Conservation (phyloP, 2,888 invertebrate species). For the Standfussiana lucernea region DNA sequence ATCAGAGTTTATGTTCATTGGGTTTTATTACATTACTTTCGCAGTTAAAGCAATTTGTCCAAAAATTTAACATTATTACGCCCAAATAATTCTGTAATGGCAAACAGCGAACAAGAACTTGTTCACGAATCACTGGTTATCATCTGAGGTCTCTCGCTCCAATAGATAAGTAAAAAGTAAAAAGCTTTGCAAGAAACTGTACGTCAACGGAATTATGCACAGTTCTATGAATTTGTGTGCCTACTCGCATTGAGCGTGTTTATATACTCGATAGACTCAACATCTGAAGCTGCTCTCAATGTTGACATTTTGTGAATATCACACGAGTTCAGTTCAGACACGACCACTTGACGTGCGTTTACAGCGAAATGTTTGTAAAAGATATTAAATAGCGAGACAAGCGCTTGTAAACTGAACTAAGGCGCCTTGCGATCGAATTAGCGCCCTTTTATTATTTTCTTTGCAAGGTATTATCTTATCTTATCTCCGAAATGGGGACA, state of each 20-base stretch:
- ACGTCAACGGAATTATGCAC: conserved; percentile 67
- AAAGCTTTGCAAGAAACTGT: conserved; percentile 61
- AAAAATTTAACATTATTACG: conserved; percentile 74
- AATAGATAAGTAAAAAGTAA: conserved; percentile 67
- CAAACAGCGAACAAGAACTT: conserved; percentile 66
- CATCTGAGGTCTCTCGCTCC: conserved; percentile 63
- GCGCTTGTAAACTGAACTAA: conserved; percentile 6
- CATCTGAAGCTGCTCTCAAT: conserved; percentile 34
- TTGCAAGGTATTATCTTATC: conserved; percentile 31
- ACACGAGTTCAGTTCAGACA: conserved; percentile 38
- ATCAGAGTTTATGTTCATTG: conserved; percentile 47
- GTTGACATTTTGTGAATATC: conserved; percentile 46
- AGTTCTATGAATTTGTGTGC: conserved; percentile 61
- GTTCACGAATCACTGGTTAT: conserved; percentile 67
- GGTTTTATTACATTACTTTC: conserved; percentile 58
- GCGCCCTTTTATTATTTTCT: conserved; percentile 31
- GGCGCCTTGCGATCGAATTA: conserved; percentile 13
- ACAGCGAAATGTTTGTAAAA: conserved; percentile 13
- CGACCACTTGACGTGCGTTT: conserved; percentile 19
- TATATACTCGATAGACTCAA: conserved; percentile 46
- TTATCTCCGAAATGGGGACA: conserved; percentile 39
- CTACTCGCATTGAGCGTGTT: conserved; percentile 47
- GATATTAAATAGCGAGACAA: conserved; percentile 8
- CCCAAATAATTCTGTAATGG: conserved; percentile 72
- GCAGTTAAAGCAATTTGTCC: conserved; percentile 68